Conservation (phyloP, 2,888 invertebrate genomes). For the Tridacna crocea region DNA sequence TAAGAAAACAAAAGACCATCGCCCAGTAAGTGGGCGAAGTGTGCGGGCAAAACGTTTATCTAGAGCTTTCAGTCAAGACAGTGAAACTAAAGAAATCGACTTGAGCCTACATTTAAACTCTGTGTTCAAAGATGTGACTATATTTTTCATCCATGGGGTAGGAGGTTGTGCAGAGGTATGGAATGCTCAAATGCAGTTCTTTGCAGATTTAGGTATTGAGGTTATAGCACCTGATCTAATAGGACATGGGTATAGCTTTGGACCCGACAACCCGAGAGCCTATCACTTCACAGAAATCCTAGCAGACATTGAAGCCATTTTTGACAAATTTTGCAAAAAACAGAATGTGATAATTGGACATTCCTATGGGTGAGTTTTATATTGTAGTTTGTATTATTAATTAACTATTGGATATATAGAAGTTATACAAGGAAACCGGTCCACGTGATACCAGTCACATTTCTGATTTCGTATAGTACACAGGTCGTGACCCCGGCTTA, state of each 20-base stretch:
- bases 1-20: slow-evolving; percentile 55
- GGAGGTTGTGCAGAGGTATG: slow-evolving; percentile 89
- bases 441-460: too few species aligned
- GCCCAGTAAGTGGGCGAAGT: slow-evolving; percentile 58
- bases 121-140: slow-evolving; percentile 68
- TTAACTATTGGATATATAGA: too few species aligned
- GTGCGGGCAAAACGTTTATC: slow-evolving; percentile 29
- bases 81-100: slow-evolving; percentile 28
- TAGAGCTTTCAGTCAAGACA: slow-evolving; percentile 28
- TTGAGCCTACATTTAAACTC: slow-evolving; percentile 37
- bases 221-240: slow-evolving; percentile 89
- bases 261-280: slow-evolving; percentile 86
- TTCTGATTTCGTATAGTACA: too few species aligned
- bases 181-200: slow-evolving; percentile 87
- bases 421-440: too few species aligned
- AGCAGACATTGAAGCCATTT: slow-evolving; percentile 87
- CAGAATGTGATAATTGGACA: slow-evolving; percentile 88
- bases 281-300: slow-evolving; percentile 88
- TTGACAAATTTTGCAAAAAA: slow-evolving; percentile 87
- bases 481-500: too few species aligned
- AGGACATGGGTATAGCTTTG: slow-evolving; percentile 89
- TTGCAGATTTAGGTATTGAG: slow-evolving; percentile 87
- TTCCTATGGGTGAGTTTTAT: slow-evolving; percentile 87
- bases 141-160: slow-evolving; percentile 89
- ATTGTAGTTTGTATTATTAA: too few species aligned